Evolutionary conservation across 2,113 vertebrate species (phyloP).

Genomic region (Rana temporaria): DNA sequence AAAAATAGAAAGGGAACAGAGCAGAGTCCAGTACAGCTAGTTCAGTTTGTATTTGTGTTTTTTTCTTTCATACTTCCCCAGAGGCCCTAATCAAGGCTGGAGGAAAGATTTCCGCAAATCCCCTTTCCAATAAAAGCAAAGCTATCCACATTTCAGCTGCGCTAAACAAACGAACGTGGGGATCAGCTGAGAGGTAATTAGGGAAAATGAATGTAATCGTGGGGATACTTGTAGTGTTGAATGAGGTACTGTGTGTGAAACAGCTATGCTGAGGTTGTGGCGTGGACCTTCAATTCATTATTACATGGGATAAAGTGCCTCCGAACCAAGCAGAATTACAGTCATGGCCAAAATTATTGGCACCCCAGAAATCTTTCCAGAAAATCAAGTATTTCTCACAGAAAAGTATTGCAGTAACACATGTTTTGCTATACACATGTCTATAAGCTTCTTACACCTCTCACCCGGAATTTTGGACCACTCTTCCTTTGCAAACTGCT

Average conservation of each 20-base stretch:
- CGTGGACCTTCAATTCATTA: not conserved
- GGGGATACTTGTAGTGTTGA: not conserved
- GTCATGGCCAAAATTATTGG: too few species aligned
- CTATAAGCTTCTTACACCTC: too few species aligned
- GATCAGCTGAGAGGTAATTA: not conserved
- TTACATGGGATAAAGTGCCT: not conserved
- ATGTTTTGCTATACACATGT: too few species aligned
- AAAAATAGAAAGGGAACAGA: not conserved
- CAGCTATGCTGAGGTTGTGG: not conserved
- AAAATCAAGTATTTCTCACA: too few species aligned
- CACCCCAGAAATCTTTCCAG: too few species aligned
- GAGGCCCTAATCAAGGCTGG: conserved; percentile 14
- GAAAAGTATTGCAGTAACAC: too few species aligned
- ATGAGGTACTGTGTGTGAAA: not conserved
- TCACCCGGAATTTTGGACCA: too few species aligned
- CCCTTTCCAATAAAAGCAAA: conserved; percentile 31
- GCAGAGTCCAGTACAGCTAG: not conserved
- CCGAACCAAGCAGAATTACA: too few species aligned
- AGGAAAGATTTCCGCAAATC: not conserved
- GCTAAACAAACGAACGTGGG: not conserved
- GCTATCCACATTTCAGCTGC: not conserved
- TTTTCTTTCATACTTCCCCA: conserved; percentile 26
- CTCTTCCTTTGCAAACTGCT: too few species aligned
- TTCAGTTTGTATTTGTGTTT: not conserved
- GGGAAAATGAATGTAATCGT: conserved; percentile 14